A percentile compares a stretch with the other conserved stretches of the same genome.
Evolutionary conservation across 2,113 vertebrate genomes (phyloP).

Genomic region (Scatophagus argus): DNA sequence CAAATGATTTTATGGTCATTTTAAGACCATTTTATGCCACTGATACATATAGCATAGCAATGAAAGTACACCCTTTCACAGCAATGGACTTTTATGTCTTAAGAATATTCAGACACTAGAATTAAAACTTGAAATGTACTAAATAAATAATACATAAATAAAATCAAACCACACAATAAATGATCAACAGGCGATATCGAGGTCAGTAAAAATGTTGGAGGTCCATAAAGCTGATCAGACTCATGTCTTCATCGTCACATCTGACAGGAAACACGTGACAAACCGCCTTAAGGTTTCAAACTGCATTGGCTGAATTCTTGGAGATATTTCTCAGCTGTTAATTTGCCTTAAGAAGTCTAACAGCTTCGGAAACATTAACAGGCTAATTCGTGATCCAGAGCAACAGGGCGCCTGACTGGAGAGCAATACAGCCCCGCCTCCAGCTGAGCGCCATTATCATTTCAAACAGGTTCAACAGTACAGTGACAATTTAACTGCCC

Average conservation of each 20-base stretch:
- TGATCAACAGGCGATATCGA: too few relatives aligned
- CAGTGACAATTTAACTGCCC: slow-evolving; percentile 88
- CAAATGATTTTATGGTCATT: too few relatives aligned
- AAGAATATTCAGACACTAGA: too few relatives aligned
- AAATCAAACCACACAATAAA: too few relatives aligned
- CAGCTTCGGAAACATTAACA: slow-evolving; percentile 61
- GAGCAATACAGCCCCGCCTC: slow-evolving; percentile 60
- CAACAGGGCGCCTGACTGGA: slow-evolving; percentile 56
- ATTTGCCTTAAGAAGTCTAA: slow-evolving; percentile 33
- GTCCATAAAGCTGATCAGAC: too few relatives aligned
- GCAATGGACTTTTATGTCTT: too few relatives aligned
- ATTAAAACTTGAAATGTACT: too few relatives aligned
- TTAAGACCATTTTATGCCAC: too few relatives aligned
- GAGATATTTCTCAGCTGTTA: slow-evolving; percentile 13
- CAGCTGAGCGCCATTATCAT: slow-evolving; percentile 85
- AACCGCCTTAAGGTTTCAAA: background rate
- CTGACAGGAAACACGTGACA: background rate
- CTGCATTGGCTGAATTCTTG: background rate
- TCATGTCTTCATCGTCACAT: background rate
- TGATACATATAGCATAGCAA: too few relatives aligned
- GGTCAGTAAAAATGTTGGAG: too few relatives aligned
- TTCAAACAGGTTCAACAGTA: slow-evolving; percentile 87
- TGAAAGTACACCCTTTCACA: too few relatives aligned
- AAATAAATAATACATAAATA: too few relatives aligned
- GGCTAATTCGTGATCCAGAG: slow-evolving; percentile 55